phyloP scores from a whole-genome alignment of 2,888 invertebrate species.

The Lasioglossum calceatum region DNA sequence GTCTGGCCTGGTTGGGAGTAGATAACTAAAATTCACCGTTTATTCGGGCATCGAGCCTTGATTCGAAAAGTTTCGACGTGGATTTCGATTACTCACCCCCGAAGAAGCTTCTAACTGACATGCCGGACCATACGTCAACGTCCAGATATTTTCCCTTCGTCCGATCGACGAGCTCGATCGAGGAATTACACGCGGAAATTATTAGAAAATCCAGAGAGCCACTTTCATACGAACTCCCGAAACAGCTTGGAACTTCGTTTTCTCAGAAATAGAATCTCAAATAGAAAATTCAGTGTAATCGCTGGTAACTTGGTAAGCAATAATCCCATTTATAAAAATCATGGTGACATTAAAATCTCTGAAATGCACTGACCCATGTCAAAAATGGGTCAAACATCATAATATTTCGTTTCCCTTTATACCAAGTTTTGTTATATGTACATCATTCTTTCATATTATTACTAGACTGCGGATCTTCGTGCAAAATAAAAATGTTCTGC shows the following conservation, averaged over 20 bases:
- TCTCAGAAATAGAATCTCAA: background rate
- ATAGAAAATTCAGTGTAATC: background rate
- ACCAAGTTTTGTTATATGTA: too few species aligned
- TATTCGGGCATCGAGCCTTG: slow-evolving; percentile 43
- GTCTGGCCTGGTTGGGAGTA: slow-evolving; percentile 16
- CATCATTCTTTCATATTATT: too few species aligned
- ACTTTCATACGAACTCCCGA: background rate
- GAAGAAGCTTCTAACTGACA: slow-evolving; percentile 16
- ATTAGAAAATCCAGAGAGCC: background rate
- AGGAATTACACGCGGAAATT: background rate
- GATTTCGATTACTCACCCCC: slow-evolving; percentile 51
- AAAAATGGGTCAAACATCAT: too few species aligned
- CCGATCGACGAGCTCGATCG: background rate
- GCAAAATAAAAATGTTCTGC: too few species aligned
- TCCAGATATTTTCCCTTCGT: background rate
- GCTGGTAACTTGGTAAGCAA: too few species aligned
- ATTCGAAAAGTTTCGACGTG: slow-evolving; percentile 53
- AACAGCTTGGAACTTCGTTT: background rate
- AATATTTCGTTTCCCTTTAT: too few species aligned
- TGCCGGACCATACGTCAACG: slow-evolving; percentile 12
- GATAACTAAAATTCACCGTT: slow-evolving; percentile 69
- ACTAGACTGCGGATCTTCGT: too few species aligned
- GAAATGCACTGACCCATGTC: too few species aligned
- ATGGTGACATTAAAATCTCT: too few species aligned
- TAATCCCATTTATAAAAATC: too few species aligned